These are phyloP conservation scores for Montipora capricornis DNA, from an alignment of 64 coral and sea anemone genomes.

Conservation along the genomic window DNA sequence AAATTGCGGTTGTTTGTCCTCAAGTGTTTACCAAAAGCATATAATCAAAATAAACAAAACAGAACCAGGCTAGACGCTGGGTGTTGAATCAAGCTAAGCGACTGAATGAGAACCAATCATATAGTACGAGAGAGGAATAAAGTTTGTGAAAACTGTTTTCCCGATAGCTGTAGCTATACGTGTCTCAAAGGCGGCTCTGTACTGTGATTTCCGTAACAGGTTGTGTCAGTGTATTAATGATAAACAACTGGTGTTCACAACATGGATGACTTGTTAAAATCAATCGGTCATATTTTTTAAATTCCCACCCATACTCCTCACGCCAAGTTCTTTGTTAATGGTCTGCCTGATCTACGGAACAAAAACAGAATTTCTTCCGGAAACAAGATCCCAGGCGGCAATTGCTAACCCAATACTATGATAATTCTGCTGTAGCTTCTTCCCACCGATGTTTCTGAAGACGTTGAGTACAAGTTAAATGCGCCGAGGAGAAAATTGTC, in stretches of 20 bases:
- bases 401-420: too few relatives aligned
- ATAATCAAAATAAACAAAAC: constrained; percentile 15
- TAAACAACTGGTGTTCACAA: constrained; percentile 16
- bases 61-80: neutral
- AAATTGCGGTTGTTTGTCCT: constrained; percentile 9
- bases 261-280: constrained; percentile 33
- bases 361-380: too few relatives aligned
- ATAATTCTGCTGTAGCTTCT: too few relatives aligned
- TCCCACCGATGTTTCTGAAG: too few relatives aligned
- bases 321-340: neutral
- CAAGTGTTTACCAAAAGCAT: neutral
- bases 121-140: neutral
- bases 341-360: too few relatives aligned
- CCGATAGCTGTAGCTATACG: neutral
- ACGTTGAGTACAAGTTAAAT: too few relatives aligned
- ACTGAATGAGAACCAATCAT: neutral
- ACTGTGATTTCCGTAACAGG: neutral
- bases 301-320: neutral
- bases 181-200: neutral
- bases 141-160: neutral
- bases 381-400: too few relatives aligned
- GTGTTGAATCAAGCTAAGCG: neutral
- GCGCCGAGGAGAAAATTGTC: too few relatives aligned
- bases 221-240: constrained; percentile 42
- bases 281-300: neutral